Conservation (phyloP, 2,797 vertebrate genomes). For the Aeoliscus strigatus region DNA sequence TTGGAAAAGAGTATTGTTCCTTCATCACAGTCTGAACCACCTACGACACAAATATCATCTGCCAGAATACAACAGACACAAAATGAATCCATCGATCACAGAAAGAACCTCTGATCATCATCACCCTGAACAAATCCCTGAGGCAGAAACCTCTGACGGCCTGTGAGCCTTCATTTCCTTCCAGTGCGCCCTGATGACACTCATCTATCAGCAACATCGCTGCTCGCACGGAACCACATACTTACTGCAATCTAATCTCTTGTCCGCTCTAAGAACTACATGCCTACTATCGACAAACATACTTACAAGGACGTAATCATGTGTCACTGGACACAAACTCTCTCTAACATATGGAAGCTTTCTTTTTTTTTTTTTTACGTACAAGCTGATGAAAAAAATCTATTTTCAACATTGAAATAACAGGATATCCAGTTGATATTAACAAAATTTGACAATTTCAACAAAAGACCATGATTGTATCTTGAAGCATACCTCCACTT, state of each 20-base stretch:
- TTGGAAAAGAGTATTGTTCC: background rate
- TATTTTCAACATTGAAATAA: too few relatives aligned
- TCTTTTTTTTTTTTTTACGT: slow-evolving; percentile 3
- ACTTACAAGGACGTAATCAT: slow-evolving; percentile 1
- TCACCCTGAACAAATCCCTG: slow-evolving; percentile 38
- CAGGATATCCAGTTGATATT: too few relatives aligned
- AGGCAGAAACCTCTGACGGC: slow-evolving; percentile 37
- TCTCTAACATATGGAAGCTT: background rate
- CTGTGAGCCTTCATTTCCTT: slow-evolving; percentile 35
- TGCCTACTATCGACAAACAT: slow-evolving; percentile 17
- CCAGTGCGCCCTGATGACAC: slow-evolving; percentile 19
- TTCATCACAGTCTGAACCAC: slow-evolving; percentile 11
- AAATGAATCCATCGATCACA: too few relatives aligned
- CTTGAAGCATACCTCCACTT: too few relatives aligned
- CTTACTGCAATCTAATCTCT: slow-evolving; percentile 47
- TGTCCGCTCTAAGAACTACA: slow-evolving; percentile 27
- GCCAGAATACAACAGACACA: slow-evolving; percentile 8
- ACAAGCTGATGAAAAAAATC: too few relatives aligned
- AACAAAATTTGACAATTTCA: background rate
- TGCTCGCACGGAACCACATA: slow-evolving; percentile 28
- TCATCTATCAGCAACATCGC: slow-evolving; percentile 42
- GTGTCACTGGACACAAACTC: background rate
- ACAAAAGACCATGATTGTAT: too few relatives aligned
- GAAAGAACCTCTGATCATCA: too few relatives aligned
- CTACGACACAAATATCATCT: slow-evolving; percentile 18